A percentile compares a stretch with the other conserved stretches of the same genome.
phyloP scores from a whole-genome alignment of 1,140 invertebrate species.

The Plutomurus gul region DNA sequence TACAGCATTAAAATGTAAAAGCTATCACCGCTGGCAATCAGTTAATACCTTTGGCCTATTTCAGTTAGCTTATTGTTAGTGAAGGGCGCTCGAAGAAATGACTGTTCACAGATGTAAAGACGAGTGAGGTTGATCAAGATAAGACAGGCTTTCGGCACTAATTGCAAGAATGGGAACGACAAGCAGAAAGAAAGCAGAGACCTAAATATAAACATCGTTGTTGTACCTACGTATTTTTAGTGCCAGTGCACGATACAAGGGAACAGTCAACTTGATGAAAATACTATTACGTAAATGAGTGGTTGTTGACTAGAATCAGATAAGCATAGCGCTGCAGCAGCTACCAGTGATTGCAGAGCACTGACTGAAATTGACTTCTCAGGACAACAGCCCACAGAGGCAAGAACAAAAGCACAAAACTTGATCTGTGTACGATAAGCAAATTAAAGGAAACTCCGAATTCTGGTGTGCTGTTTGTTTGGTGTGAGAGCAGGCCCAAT shows the following conservation, averaged over 20 bases:
- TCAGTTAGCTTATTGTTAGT: background rate
- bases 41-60: background rate
- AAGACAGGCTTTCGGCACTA: constrained; percentile 5
- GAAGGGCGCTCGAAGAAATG: background rate
- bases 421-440: background rate
- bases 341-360: background rate
- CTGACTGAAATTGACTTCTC: background rate
- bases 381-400: background rate
- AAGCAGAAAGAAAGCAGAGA: constrained; percentile 23
- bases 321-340: no score
- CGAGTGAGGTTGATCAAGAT: background rate
- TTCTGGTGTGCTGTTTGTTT: no score
- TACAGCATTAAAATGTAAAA: background rate
- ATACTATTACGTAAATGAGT: background rate
- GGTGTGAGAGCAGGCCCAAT: background rate
- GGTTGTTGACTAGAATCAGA: constrained; percentile 18
- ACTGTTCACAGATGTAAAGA: background rate
- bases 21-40: background rate
- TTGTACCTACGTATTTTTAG: background rate
- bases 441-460: background rate
- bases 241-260: background rate
- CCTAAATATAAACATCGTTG: constrained; percentile 5
- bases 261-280: constrained; percentile 5
- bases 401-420: background rate
- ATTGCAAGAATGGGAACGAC: constrained; percentile 21